Evolutionary conservation across 2,113 vertebrate genomes (phyloP), one percentile per base, ranked within the genome.

Genomic region (Turnix velox): DNA sequence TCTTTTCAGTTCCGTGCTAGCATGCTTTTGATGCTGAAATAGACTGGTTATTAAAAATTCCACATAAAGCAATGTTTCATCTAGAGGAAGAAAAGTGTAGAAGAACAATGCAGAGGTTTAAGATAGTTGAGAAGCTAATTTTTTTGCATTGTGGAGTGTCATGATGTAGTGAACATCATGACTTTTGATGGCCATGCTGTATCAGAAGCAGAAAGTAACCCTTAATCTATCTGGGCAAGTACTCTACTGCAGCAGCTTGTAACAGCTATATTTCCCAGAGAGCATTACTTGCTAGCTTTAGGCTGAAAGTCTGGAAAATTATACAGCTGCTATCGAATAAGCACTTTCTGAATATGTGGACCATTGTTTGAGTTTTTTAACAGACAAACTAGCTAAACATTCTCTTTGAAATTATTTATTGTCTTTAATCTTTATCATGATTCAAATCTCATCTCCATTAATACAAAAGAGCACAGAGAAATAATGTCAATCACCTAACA

Each of bases 31-130:
- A 94, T 88, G 42, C 66, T 96, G 94, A 95, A 84, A 89, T 67
- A 59, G 92, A 92, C 74, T 94, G 92, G 79, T 65, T 96, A 92
- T 96, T 95, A 95, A 95, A 96, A 96, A 95, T 94, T 92, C 77
- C 67, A 78, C 23, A 72, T 40, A 57, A 95, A 63, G 88, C 59
- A 82, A 65, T 48, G 85, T 74, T 89, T 94, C 81, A 84, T 62
- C 69, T 91, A 75, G 71, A 46, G 52, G 12, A 31, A 95, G 72
- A 75, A 13, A 6, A 59, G 20, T 33, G n/a, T 24, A 65, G 69
- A 92, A 69, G 59, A 89, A 52, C 59, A 52, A 75, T 40, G 59
- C 33, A 57, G 18, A 72, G 67, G 12, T 65, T 79, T 48, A 89
- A 72, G 57, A 49, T 23, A 42, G 31, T n/a, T 10, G 1, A 23